Evolutionary conservation across 2,888 invertebrate species (phyloP).

Genomic region (Leptura quadrifasciata): DNA sequence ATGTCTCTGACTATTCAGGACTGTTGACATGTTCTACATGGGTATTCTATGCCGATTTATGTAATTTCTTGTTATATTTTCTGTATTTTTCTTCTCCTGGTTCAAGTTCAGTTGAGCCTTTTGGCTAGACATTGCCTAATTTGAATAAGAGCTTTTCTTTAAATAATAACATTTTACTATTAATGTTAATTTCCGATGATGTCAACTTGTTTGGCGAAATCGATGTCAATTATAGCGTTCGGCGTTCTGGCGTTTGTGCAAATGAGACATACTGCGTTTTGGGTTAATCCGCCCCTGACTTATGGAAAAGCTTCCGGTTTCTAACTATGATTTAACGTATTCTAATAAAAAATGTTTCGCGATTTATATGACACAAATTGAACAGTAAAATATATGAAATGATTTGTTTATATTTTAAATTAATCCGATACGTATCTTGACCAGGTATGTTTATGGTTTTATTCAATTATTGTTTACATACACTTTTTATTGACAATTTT

Average conservation of each 20-base stretch:
- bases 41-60: too few species aligned
- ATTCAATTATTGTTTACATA: slow-evolving; percentile 2
- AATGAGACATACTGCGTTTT: background rate
- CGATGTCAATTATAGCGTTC: too few species aligned
- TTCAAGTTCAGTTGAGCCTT: too few species aligned
- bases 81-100: too few species aligned
- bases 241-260: background rate
- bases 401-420: slow-evolving; percentile 7
- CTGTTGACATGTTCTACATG: too few species aligned
- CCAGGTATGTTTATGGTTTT: slow-evolving; percentile 1
- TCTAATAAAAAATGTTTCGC: slow-evolving; percentile 7
- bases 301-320: background rate
- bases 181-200: too few species aligned
- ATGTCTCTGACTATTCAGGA: too few species aligned
- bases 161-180: too few species aligned
- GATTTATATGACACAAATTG: slow-evolving; percentile 7
- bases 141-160: too few species aligned
- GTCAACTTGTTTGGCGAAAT: too few species aligned
- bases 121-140: too few species aligned
- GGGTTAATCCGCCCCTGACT: background rate
- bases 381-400: background rate
- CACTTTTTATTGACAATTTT: background rate
- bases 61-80: too few species aligned
- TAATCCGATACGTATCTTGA: slow-evolving; percentile 7
- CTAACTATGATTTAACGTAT: background rate